Evolutionary conservation across 2,113 vertebrate genomes (phyloP).

Genomic region (Psilopogon haemacephalus): DNA sequence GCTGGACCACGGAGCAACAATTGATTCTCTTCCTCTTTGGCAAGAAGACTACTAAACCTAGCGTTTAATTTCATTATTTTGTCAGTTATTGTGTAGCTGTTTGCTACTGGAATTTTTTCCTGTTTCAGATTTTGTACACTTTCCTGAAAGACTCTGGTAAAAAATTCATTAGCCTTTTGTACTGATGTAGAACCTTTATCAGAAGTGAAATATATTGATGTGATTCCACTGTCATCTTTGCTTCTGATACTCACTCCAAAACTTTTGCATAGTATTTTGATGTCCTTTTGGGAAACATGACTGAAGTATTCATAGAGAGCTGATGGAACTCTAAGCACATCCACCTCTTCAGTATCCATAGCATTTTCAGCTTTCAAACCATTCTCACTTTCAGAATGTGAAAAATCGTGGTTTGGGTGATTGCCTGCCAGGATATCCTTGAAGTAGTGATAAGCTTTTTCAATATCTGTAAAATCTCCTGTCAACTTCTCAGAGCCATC

Average conservation of each 20-base stretch:
- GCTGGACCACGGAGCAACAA: conserved; percentile 62
- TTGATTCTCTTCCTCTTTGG: conserved; percentile 1
- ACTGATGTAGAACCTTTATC: not conserved
- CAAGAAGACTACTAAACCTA: conserved; percentile 45
- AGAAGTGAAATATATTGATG: conserved; percentile 8
- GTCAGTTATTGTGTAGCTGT: not conserved
- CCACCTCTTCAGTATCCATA: not conserved
- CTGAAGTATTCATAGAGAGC: conserved; percentile 69
- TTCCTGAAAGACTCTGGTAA: conserved; percentile 56
- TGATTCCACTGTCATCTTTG: not conserved
- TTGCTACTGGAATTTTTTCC: not conserved
- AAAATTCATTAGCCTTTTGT: conserved; percentile 5
- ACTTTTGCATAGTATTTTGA: not conserved
- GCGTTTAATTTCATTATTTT: conserved; percentile 4
- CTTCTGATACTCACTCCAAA: not conserved
- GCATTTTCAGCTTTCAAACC: not conserved
- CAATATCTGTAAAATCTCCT: conserved; percentile 71
- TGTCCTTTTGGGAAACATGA: not conserved
- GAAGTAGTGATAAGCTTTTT: conserved; percentile 66
- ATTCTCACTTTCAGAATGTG: not conserved
- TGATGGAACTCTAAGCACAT: not conserved
- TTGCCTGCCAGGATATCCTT: conserved; percentile 34
- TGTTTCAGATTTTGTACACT: not conserved
- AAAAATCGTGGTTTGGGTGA: not conserved
- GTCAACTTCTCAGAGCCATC: conserved; percentile 55